phyloP scores from a whole-genome alignment of 2,797 vertebrate species.

The Sebastes oblongus region DNA sequence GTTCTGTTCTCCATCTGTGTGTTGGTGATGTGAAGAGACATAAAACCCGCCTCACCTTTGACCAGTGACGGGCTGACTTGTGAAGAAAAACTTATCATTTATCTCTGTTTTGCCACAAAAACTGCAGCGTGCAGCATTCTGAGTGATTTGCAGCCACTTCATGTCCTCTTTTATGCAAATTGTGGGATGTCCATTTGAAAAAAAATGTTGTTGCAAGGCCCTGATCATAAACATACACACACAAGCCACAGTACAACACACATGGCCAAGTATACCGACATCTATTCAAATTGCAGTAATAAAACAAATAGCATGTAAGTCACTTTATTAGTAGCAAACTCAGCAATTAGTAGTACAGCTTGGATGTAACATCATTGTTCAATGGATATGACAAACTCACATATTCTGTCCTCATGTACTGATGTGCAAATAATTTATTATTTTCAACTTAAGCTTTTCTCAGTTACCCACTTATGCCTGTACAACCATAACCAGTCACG shows the following conservation, averaged over 20 bases:
- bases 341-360: neutral
- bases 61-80: no score
- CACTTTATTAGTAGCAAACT: neutral
- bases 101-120: neutral
- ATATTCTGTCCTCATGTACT: neutral
- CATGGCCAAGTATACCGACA: neutral
- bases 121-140: neutral
- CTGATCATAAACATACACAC: neutral
- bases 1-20: no score
- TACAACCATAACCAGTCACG: neutral
- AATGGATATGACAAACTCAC: neutral
- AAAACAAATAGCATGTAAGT: neutral
- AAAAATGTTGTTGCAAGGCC: neutral
- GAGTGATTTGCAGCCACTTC: neutral
- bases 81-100: neutral
- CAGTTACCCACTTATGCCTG: neutral
- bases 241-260: neutral
- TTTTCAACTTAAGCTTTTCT: neutral
- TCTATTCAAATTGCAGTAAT: neutral
- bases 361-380: neutral
- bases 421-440: neutral
- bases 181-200: neutral
- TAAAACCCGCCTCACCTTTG: no score
- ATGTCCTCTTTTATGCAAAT: neutral
- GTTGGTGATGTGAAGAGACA: no score